Conservation (phyloP, 1,140 invertebrate genomes). For the Tyrophagus putrescentiae region DNA sequence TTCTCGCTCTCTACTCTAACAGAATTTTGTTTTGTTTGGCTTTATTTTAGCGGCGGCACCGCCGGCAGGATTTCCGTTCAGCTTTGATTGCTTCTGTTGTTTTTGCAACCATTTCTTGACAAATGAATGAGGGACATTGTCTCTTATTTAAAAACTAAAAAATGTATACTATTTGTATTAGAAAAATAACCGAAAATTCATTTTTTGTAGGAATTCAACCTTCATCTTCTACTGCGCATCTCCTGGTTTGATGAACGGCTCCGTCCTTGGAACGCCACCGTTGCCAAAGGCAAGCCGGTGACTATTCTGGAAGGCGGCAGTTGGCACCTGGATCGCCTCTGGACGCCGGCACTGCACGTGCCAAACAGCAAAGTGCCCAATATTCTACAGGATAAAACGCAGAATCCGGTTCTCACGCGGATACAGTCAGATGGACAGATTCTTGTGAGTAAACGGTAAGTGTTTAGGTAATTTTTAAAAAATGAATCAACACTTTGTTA, state of each 20-base stretch:
- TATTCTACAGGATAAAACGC: background rate
- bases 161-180: background rate
- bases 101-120: too few relatives aligned
- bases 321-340: conserved; percentile 11
- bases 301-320: conserved; percentile 5
- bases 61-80: too few relatives aligned
- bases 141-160: background rate
- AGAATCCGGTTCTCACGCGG: conserved; percentile 4
- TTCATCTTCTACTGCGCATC: conserved; percentile 12
- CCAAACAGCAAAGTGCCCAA: conserved; percentile 11
- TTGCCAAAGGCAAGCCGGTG: background rate
- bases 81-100: too few relatives aligned
- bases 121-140: too few relatives aligned
- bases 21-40: too few relatives aligned
- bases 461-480: background rate
- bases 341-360: conserved; percentile 7
- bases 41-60: too few relatives aligned
- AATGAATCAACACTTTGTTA: conserved; percentile 4
- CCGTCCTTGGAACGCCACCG: background rate
- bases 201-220: conserved; percentile 14
- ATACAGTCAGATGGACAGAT: conserved; percentile 12
- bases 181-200: background rate
- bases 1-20: too few relatives aligned
- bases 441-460: conserved; percentile 14
- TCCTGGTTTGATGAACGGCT: conserved; percentile 11